Evolutionary conservation across 2,113 vertebrate genomes (phyloP).

Genomic region (Grantiella picta): DNA sequence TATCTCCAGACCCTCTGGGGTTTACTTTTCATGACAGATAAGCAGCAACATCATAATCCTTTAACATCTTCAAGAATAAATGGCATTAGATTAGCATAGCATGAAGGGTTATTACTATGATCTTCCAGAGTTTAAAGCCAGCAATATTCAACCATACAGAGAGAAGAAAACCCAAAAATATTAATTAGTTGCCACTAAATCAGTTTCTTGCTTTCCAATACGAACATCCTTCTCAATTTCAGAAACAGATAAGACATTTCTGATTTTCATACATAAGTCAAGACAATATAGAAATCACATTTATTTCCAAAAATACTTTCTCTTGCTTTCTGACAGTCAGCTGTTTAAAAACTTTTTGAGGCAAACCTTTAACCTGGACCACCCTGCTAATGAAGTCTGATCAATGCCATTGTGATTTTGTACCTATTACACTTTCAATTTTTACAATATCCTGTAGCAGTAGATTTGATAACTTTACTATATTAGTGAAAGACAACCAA

Average conservation of each 20-base stretch:
- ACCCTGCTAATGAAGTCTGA: background rate
- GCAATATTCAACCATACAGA: background rate
- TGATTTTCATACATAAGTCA: background rate
- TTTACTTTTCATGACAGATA: background rate
- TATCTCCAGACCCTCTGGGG: background rate
- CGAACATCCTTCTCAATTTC: background rate
- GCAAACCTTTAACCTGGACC: background rate
- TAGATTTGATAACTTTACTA: background rate
- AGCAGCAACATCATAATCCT: background rate
- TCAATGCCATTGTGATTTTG: background rate
- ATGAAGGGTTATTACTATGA: background rate
- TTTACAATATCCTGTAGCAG: background rate
- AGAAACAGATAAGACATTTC: background rate
- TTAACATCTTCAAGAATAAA: background rate
- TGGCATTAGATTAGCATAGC: background rate
- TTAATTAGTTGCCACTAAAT: background rate
- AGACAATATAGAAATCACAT: background rate
- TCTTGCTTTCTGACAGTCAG: background rate
- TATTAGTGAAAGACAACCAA: background rate
- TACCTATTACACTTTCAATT: background rate
- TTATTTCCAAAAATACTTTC: background rate
- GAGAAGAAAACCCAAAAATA: background rate
- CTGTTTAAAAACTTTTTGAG: background rate
- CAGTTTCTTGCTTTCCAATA: background rate
- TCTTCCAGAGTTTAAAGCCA: background rate